These are phyloP conservation scores for Acleris cristana DNA, from an alignment of 2,888 invertebrate species.

Conservation along the genomic window DNA sequence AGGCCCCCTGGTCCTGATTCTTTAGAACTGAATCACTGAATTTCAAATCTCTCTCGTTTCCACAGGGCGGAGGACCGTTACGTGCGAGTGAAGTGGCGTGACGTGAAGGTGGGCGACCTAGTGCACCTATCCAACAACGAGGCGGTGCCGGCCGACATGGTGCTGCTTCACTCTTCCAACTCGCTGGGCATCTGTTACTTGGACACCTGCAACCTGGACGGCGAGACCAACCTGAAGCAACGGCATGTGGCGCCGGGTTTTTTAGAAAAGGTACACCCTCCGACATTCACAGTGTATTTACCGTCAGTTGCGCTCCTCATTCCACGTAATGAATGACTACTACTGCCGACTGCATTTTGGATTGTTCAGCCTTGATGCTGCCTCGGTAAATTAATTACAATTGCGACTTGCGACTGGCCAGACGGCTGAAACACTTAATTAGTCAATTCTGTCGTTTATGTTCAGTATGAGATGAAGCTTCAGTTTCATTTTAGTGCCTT, in stretches of 20 bases:
- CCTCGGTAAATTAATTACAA: too few species aligned
- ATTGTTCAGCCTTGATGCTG: too few species aligned
- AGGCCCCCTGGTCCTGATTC: too few species aligned
- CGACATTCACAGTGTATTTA: constrained; percentile 16
- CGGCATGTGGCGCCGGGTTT: constrained; percentile 92
- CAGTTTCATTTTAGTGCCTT: too few species aligned
- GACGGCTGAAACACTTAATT: too few species aligned
- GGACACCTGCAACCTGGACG: constrained; percentile 98
- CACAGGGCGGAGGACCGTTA: constrained; percentile 91
- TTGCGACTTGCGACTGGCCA: too few species aligned
- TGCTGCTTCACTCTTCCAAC: constrained; percentile 94
- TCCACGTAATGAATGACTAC: too few species aligned
- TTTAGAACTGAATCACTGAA: neutral
- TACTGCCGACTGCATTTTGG: too few species aligned
- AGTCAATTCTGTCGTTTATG: too few species aligned
- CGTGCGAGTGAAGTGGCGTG: constrained; percentile 94
- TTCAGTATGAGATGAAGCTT: too few species aligned
- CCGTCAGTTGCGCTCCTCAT: too few species aligned
- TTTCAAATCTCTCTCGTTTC: constrained; percentile 38
- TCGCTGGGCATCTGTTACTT: constrained; percentile 95
- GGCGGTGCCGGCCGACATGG: constrained; percentile 97
- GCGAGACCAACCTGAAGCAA: constrained; percentile 97
- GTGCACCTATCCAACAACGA: constrained; percentile 98
- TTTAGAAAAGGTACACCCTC: constrained; percentile 85
- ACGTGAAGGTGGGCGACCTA: constrained; percentile 96